Base-by-base conservation (phyloP, 2,113 vertebrate species). In the Nerophis ophidion region DNA sequence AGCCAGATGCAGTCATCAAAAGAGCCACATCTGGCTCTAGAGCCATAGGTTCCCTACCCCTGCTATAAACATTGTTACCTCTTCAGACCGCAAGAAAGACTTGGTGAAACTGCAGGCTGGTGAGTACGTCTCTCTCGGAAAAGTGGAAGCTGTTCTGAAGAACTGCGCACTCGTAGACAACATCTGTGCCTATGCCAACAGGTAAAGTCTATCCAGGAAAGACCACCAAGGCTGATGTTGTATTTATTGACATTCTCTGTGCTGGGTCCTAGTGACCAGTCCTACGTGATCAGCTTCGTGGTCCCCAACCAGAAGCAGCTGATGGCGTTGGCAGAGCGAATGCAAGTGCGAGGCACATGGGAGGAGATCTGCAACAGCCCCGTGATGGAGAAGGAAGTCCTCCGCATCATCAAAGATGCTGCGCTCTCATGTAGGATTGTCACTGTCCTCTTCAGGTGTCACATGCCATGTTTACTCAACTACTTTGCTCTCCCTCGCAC, bases 251-350 rank as follows among this genome's bases (percentile, higher is more conserved):
- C 26, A 4, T 8, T 51, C 2, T 49, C n/a, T 60, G 4, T 12
- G 11, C 10, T 52, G 7, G 10, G 40, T 60, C 58, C 34, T 83
- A 99, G 97, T 74, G 96, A 95, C 60, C 90, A 99, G 84, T 97
- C 96, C 38, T 99, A 98, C 0, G 94, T 98, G 77, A 93, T 98
- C 81, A 92, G 95, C 83, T 98, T 99, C 77, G 89, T 99, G 87
- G 97, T 99, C 87, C 95, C 97, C 76, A 98, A 97, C 85, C 94
- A 98, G 81, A 97, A 95, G 84, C 95, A 97, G 69, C 90, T 99
- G 0, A 87, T 82, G 57, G 86, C 84, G 13, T 72, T 98, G 64
- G 97, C 96, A 11, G 83, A 79, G 54, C 93, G 92, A 76, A 91
- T 88, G 75, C 86, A 91, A 54, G 86, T 95, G 46, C 80, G 60